Evolutionary conservation across 2,888 invertebrate species (phyloP).

Genomic region (Parnassius smintheus): DNA sequence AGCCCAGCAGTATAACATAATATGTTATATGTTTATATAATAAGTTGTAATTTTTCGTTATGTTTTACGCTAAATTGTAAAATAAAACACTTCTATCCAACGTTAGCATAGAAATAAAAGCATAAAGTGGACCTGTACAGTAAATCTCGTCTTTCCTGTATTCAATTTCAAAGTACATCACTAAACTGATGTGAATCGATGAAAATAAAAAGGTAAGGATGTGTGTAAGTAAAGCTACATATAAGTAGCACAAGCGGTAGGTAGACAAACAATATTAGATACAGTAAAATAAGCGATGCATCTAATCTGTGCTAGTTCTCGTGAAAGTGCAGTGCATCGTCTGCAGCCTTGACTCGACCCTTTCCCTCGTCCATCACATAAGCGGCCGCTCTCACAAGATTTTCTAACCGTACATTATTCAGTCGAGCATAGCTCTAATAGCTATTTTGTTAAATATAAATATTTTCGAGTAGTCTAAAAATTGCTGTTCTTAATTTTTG

Average conservation of each 20-base stretch:
- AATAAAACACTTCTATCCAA: too few relatives aligned
- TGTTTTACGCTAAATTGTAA: too few relatives aligned
- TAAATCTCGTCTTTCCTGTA: constrained; percentile 10
- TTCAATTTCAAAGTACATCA: constrained; percentile 14
- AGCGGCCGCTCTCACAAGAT: constrained; percentile 54
- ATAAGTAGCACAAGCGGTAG: constrained; percentile 7
- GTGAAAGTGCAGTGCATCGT: constrained; percentile 79
- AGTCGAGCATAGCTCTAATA: constrained; percentile 64
- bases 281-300: constrained; percentile 65
- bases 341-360: constrained; percentile 70
- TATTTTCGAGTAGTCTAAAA: too few relatives aligned
- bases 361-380: constrained; percentile 78
- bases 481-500: too few relatives aligned
- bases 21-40: too few relatives aligned
- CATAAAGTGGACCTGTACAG: constrained; percentile 2
- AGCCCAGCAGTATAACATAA: too few relatives aligned
- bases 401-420: constrained; percentile 67
- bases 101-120: too few relatives aligned
- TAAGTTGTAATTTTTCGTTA: too few relatives aligned
- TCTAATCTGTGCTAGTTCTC: constrained; percentile 63
- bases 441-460: constrained; percentile 46
- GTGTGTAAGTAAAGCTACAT: neutral
- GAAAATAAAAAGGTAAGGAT: constrained; percentile 6
- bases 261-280: constrained; percentile 45
- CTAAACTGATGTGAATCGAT: constrained; percentile 11